Percentiles rank a stretch among this genome's conserved stretches.
Evolutionary conservation across 2,888 invertebrate genomes (phyloP).

Genomic region (Apodemia hepburni): DNA sequence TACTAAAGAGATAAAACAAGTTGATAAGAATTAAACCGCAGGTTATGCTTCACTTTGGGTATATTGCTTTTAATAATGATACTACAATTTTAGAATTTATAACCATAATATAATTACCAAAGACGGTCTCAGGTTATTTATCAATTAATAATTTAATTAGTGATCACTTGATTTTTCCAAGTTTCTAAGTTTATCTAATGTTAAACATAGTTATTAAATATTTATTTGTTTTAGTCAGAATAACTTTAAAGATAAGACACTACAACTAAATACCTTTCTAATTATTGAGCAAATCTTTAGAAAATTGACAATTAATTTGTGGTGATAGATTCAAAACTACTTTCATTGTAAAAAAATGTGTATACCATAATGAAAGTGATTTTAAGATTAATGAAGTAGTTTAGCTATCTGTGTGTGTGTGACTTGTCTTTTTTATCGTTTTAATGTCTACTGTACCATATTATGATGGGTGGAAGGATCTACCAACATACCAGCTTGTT

Average conservation of each 20-base stretch:
- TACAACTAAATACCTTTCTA: neutral
- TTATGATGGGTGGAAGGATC: constrained; percentile 81
- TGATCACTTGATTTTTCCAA: neutral
- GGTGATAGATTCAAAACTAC: neutral
- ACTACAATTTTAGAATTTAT: neutral
- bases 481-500: constrained; percentile 84
- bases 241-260: neutral
- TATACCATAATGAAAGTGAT: constrained; percentile 23
- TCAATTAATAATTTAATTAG: neutral
- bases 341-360: constrained; percentile 27
- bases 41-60: neutral
- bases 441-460: constrained; percentile 77
- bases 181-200: too few species aligned
- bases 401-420: constrained; percentile 72
- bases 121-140: neutral
- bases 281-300: neutral
- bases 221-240: neutral
- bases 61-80: neutral
- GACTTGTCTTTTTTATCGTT: constrained; percentile 76
- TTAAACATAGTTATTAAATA: neutral
- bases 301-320: neutral
- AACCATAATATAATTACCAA: neutral
- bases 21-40: neutral
- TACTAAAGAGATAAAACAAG: constrained; percentile 1
- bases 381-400: constrained; percentile 38